phyloP scores from a whole-genome alignment of 2,888 invertebrate genomes.

The Monoplex corrugatus region DNA sequence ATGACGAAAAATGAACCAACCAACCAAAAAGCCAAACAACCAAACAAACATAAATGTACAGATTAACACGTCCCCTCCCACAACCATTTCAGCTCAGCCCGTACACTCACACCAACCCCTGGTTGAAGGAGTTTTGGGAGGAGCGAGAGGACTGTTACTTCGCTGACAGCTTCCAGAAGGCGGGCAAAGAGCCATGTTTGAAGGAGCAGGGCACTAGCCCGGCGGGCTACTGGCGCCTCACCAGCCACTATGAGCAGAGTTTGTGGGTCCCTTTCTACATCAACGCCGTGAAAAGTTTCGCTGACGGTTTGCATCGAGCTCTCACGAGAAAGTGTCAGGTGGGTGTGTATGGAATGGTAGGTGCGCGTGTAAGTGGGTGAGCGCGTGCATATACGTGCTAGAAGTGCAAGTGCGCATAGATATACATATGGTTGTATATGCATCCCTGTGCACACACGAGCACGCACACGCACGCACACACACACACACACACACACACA shows the following conservation, averaged over 20 bases:
- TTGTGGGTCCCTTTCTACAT: constrained; percentile 31
- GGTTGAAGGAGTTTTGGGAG: constrained; percentile 31
- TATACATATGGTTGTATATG: no score
- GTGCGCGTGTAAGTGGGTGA: no score
- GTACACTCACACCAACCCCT: not conserved
- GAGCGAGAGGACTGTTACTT: constrained; percentile 1
- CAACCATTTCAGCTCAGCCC: constrained; percentile 11
- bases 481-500: constrained; percentile 8
- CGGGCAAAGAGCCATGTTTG: not conserved
- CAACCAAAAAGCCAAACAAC: no score
- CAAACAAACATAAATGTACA: no score
- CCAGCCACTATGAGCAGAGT: not conserved
- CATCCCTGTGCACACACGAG: no score
- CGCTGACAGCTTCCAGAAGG: constrained; percentile 13
- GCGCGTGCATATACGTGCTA: no score
- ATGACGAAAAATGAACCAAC: no score
- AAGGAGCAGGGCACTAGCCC: no score
- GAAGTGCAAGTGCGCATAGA: no score
- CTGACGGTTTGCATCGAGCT: not conserved
- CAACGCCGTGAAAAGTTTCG: not conserved
- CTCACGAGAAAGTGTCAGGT: not conserved
- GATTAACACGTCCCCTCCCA: no score
- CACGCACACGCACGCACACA: not conserved
- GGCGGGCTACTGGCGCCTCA: not conserved
- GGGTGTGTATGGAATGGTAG: no score